Conservation (phyloP, 2,888 invertebrate genomes). For the Thecophora atra region DNA sequence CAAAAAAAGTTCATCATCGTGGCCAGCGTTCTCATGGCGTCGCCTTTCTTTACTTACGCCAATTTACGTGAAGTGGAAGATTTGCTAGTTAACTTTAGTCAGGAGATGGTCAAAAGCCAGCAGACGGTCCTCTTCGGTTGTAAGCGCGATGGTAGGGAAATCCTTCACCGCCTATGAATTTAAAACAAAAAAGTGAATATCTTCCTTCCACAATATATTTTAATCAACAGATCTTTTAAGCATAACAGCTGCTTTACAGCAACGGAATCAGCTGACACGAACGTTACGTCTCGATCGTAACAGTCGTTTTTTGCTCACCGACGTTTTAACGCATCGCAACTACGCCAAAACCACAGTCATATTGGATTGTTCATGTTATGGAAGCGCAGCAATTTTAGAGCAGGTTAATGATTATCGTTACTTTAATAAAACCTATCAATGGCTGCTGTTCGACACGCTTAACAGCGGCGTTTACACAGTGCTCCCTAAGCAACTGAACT, state of each 20-base stretch:
- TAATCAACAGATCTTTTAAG: background rate
- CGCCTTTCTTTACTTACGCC: background rate
- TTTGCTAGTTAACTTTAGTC: slow-evolving; percentile 49
- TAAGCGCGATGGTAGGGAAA: slow-evolving; percentile 47
- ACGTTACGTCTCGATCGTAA: slow-evolving; percentile 46
- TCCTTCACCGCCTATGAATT: background rate
- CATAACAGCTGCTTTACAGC: slow-evolving; percentile 42
- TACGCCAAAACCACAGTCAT: slow-evolving; percentile 52
- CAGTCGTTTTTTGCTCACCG: slow-evolving; percentile 41
- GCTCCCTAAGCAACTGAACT: slow-evolving; percentile 46
- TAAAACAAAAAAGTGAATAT: background rate
- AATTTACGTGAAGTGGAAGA: slow-evolving; percentile 24
- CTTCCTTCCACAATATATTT: background rate
- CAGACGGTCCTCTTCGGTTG: slow-evolving; percentile 54
- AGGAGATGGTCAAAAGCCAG: slow-evolving; percentile 46
- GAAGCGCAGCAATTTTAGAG: slow-evolving; percentile 43
- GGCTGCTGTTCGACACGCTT: slow-evolving; percentile 55
- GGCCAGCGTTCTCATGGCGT: background rate
- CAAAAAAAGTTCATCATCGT: background rate
- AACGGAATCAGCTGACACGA: slow-evolving; percentile 48
- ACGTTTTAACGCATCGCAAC: slow-evolving; percentile 46
- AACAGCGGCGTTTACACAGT: slow-evolving; percentile 45
- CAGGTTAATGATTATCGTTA: slow-evolving; percentile 50
- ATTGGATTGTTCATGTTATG: slow-evolving; percentile 52
- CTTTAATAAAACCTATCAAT: slow-evolving; percentile 62